phyloP scores from a whole-genome alignment of 2,888 invertebrate species.

The Ornithoptera priamus region DNA sequence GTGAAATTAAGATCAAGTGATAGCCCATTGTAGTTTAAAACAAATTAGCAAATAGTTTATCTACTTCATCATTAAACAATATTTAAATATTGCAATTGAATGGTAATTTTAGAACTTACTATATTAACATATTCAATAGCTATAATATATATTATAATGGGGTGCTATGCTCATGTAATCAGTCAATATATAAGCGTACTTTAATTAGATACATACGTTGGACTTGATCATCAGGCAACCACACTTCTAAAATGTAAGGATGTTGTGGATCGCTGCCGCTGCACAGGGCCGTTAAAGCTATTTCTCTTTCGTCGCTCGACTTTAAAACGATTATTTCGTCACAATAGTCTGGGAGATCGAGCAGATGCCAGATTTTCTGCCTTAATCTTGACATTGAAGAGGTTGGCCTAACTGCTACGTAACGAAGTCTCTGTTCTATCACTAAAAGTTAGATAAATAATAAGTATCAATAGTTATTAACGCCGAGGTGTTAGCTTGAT shows the following conservation, averaged over 20 bases:
- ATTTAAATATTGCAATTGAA: too few relatives aligned
- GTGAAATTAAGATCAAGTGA: too few relatives aligned
- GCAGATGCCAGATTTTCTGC: constrained; percentile 68
- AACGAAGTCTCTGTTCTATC: constrained; percentile 58
- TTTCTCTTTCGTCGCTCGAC: constrained; percentile 47
- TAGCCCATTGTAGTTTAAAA: too few relatives aligned
- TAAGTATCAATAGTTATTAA: too few relatives aligned
- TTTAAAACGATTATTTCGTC: constrained; percentile 68
- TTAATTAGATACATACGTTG: not conserved
- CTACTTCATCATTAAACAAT: too few relatives aligned
- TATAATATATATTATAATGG: too few relatives aligned
- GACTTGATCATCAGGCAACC: constrained; percentile 43
- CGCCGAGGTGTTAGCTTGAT: too few relatives aligned
- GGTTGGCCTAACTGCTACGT: constrained; percentile 59
- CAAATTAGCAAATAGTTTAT: too few relatives aligned
- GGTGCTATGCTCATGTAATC: too few relatives aligned
- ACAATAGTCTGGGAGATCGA: constrained; percentile 69
- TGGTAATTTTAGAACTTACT: too few relatives aligned
- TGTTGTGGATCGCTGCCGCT: constrained; percentile 67
- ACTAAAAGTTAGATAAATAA: constrained; percentile 40
- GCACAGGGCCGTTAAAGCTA: constrained; percentile 59
- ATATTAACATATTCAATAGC: too few relatives aligned
- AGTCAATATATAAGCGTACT: too few relatives aligned
- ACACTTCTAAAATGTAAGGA: constrained; percentile 68
- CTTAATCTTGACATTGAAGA: constrained; percentile 62